Evolutionary conservation across 2,888 invertebrate species (phyloP).

Genomic region (Thereva unica): DNA sequence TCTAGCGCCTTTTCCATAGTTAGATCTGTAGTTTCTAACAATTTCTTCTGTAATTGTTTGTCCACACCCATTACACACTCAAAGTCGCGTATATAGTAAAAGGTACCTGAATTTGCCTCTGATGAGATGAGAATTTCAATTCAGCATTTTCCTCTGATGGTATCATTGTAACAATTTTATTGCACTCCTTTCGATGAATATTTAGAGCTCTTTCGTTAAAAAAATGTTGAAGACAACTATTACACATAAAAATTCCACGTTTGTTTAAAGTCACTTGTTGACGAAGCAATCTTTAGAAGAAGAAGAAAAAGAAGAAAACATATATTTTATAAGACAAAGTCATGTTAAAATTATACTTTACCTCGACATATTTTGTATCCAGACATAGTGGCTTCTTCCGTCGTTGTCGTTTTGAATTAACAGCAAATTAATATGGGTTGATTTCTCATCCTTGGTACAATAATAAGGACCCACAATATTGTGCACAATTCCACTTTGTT

Average conservation of each 20-base stretch:
- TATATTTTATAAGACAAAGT: neutral
- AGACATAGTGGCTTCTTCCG: constrained; percentile 7
- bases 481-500: neutral
- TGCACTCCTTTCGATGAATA: neutral
- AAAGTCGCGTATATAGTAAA: neutral
- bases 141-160: neutral
- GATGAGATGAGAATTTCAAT: neutral
- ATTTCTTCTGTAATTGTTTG: too few relatives aligned
- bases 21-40: too few relatives aligned
- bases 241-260: neutral
- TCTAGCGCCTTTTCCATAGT: too few relatives aligned
- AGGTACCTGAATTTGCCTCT: constrained; percentile 6
- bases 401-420: constrained; percentile 1
- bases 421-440: constrained; percentile 7
- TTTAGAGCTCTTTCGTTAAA: neutral
- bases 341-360: neutral
- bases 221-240: neutral
- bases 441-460: constrained; percentile 11
- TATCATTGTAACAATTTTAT: neutral
- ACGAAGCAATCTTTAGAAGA: neutral
- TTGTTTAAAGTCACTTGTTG: constrained; percentile 1
- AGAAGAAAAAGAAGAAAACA: too few relatives aligned
- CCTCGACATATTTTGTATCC: constrained; percentile 7
- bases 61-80: too few relatives aligned
- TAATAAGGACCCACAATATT: constrained; percentile 1